Evolutionary conservation across 2,113 vertebrate genomes (phyloP), one percentile per base, ranked within the genome.

Genomic region (Calidris pugnax): DNA sequence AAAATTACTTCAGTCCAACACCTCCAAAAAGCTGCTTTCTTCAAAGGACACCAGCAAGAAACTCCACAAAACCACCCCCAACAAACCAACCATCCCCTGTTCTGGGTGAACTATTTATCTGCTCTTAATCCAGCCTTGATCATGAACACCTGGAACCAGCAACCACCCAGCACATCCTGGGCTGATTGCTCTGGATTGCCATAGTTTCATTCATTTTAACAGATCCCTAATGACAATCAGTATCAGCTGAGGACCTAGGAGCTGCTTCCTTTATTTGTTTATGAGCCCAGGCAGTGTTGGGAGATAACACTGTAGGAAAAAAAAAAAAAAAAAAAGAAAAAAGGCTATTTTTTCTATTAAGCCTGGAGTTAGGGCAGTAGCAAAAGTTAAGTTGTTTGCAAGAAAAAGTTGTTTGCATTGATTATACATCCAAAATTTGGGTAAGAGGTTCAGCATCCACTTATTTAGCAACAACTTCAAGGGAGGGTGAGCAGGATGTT

Each of bases 41-140:
- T 55, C 17, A 57, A 24, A 89, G 20, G 0, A 0, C 0, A n/a
- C 13, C 7, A 50, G 0, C 5, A 57, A 53, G 0, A 41, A 68
- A 1, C 2, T 3, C 4, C 2, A 2, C 28, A 53, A 0, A 73
- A 19, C 15, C 0, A 0, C 1, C n/a, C 13, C 7, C 1, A 51
- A 3, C 0, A 10, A 11, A 57, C 2, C 8, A 79, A 0, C 0
- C 2, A 2, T 1, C 0, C 0, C 1, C 4, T 0, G 1, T 6
- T 0, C 43, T 30, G 39, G 12, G 5, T 64, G 48, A 82, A 0
- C 43, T 37, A 17, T 85, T 87, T 63, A 39, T 45, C 39, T 85
- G 33, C 28, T 88, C 26, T 47, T 73, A 43, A n/a, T 87, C 79
- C 27, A 53, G 64, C 68, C 33, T 63, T 63, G 59, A 81, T 51